Base-by-base conservation (phyloP, 30 jellyfish, hydroid and myxozoan species). In the Turritopsis dohrnii region DNA sequence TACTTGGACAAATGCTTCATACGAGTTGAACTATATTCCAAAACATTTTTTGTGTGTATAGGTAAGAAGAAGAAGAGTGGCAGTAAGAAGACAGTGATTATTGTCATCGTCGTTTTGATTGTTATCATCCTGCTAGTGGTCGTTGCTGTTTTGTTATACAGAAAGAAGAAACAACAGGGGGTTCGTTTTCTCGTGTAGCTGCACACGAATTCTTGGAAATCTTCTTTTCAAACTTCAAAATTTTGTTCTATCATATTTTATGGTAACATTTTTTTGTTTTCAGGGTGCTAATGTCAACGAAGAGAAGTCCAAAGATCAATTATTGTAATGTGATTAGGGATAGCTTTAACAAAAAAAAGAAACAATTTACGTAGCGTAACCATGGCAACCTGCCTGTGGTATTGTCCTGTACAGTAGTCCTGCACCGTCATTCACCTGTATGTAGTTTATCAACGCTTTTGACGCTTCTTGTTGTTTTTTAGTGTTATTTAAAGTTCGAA, bases 211-310 rank as follows among this genome's bases (percentile, higher is more conserved):
- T 41, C 13, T 3, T 41, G 60, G 13, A 5, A 41, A 41, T 13
- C 5, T 66, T 66, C 7, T 19, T 7, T 69, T 69, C n/a, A n/a
- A n/a, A n/a, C n/a, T n/a, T n/a, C n/a, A n/a, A n/a, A n/a, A n/a
- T n/a, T n/a, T n/a, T n/a, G n/a, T n/a, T n/a, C n/a, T n/a, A n/a
- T n/a, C n/a, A n/a, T n/a, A n/a, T n/a, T n/a, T 41, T 41, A 41
- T 41, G 60, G 13, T 13, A 41, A 41, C 60, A 41, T 66, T 66
- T 3, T 19, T 7, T 69, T 69, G 0, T n/a, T 27, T 69, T 19
- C 19, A 69, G 77, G 28, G 31, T 69, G 77, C 77, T 69, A 69
- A 69, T 69, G 77, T 69, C 31, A 23, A 27, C 30, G 77, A 69
- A 1, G 31, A 69, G 30, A 69, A 69, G 19, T 69, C 77, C 77